phyloP scores from a whole-genome alignment of 1,140 invertebrate genomes.

The Drosophila orosa region DNA sequence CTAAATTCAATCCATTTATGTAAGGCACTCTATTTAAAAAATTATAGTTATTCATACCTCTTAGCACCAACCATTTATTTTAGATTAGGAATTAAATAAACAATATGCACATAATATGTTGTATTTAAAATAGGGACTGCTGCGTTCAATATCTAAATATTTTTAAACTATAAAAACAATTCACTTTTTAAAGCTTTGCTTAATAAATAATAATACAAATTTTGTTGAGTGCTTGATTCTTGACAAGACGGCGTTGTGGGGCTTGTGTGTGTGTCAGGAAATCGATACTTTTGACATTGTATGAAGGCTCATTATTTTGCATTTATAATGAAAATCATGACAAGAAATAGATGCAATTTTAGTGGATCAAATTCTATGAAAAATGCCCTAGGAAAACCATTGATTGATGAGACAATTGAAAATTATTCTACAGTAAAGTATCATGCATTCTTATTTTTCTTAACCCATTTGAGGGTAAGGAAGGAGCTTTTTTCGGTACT shows the following conservation, averaged over 20 bases:
- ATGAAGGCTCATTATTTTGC: conserved; percentile 72
- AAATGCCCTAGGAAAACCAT: neutral
- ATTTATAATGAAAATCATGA: conserved; percentile 54
- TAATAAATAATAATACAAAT: neutral
- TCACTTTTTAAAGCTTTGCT: too few relatives aligned
- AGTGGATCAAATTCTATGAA: conserved; percentile 16
- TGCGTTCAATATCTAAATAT: neutral
- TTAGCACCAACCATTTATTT: neutral
- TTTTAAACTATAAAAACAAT: neutral
- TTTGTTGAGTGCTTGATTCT: conserved; percentile 2
- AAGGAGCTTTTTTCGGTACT: conserved; percentile 31
- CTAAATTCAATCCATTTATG: too few relatives aligned
- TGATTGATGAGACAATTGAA: conserved; percentile 29
- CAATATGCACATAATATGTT: neutral
- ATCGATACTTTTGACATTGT: conserved; percentile 71
- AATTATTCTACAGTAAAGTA: neutral
- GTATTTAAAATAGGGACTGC: neutral
- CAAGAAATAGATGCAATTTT: conserved; percentile 29
- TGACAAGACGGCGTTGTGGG: neutral
- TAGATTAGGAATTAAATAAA: neutral
- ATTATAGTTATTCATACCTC: neutral
- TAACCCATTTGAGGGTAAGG: conserved; percentile 23
- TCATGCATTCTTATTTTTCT: neutral
- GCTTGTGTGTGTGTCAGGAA: conserved; percentile 65
- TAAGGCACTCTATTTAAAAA: neutral